Conservation (phyloP, 2,113 vertebrate species). For the Sorex fumeus region DNA sequence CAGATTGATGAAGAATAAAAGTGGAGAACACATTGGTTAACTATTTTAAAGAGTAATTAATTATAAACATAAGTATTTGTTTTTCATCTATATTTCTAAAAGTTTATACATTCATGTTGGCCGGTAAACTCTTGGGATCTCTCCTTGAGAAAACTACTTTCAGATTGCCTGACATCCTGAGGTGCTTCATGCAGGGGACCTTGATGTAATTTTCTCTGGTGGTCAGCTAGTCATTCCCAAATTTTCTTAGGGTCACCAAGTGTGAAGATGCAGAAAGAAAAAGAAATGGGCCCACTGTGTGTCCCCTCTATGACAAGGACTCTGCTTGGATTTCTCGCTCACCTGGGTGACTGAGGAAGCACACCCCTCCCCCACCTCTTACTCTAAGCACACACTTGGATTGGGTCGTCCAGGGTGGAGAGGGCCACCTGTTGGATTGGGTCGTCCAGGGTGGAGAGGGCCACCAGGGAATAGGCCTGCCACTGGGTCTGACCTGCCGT, state of each 20-base stretch:
- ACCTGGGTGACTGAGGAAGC: background rate
- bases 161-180: background rate
- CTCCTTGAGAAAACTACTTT: no score
- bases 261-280: background rate
- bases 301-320: background rate
- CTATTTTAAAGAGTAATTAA: background rate
- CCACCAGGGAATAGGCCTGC: background rate
- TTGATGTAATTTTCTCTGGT: background rate
- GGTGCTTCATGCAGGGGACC: background rate
- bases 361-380: background rate
- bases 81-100: background rate
- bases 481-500: background rate
- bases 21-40: constrained; percentile 42
- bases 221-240: background rate
- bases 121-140: background rate
- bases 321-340: background rate
- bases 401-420: background rate
- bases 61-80: constrained; percentile 13
- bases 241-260: background rate
- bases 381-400: background rate
- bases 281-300: background rate
- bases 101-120: background rate
- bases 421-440: no score
- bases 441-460: background rate
- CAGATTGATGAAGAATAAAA: background rate